Percentiles rank a stretch among this genome's conserved stretches.
Conservation (phyloP, 1,140 invertebrate species). For the Choristoneura fumiferana region DNA sequence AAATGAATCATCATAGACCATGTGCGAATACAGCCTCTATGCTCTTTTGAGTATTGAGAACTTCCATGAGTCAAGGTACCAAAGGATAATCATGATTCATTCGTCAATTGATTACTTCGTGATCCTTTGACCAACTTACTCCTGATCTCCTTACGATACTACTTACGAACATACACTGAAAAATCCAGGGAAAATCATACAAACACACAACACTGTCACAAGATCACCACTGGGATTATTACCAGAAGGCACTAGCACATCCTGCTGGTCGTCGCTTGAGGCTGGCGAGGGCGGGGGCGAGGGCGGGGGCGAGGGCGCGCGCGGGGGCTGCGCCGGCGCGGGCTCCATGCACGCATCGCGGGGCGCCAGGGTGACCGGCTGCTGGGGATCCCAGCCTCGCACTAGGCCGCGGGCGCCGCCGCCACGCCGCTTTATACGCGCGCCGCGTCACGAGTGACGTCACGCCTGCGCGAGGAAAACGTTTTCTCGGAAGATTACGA, state of each 20-base stretch:
- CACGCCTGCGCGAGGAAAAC: slow-evolving; percentile 65
- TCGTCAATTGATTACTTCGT: too few relatives aligned
- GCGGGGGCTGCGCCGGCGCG: slow-evolving; percentile 31
- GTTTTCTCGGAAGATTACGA: slow-evolving; percentile 62
- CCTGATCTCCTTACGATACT: too few relatives aligned
- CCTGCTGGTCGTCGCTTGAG: slow-evolving; percentile 36
- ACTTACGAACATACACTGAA: too few relatives aligned
- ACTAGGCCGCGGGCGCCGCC: slow-evolving; percentile 52
- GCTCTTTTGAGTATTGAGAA: too few relatives aligned
- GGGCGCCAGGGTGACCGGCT: slow-evolving; percentile 48
- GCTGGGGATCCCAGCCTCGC: slow-evolving; percentile 7
- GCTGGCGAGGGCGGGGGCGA: too few relatives aligned
- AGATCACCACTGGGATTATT: slow-evolving; percentile 13
- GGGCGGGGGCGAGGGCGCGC: slow-evolving; percentile 19
- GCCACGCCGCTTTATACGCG: slow-evolving; percentile 47
- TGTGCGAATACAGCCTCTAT: too few relatives aligned
- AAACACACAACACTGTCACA: background rate
- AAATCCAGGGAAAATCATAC: too few relatives aligned
- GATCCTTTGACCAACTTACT: too few relatives aligned
- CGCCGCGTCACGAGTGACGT: slow-evolving; percentile 60
- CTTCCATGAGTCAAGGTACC: too few relatives aligned
- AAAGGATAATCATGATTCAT: too few relatives aligned
- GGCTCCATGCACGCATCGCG: slow-evolving; percentile 67
- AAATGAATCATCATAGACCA: too few relatives aligned
- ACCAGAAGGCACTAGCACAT: slow-evolving; percentile 64